Conservation (phyloP, 2,888 invertebrate species). For the Strigamia crassipes region DNA sequence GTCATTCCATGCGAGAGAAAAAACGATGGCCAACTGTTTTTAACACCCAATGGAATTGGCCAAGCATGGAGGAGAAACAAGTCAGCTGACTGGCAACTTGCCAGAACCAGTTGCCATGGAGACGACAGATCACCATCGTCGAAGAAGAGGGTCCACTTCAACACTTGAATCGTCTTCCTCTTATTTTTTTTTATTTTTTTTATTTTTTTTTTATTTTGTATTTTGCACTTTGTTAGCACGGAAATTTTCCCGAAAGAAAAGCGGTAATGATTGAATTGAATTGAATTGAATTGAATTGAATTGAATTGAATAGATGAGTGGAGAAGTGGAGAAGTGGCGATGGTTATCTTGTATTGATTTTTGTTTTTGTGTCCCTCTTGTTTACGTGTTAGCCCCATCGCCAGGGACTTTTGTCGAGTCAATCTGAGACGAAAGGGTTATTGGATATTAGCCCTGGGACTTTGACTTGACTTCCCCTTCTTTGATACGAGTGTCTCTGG, state of each 20-base stretch:
- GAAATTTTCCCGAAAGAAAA: neutral
- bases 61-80: slow-evolving; percentile 34
- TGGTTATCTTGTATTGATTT: neutral
- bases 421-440: slow-evolving; percentile 20
- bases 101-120: slow-evolving; percentile 16
- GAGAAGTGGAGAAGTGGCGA: too few relatives aligned
- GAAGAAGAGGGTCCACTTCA: neutral
- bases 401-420: neutral
- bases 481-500: neutral
- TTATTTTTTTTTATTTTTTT: neutral
- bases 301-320: neutral
- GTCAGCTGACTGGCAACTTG: slow-evolving; percentile 32
- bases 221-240: neutral
- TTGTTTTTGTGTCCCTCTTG: neutral
- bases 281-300: too few relatives aligned
- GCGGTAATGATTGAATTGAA: neutral
- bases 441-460: slow-evolving; percentile 34
- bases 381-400: neutral
- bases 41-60: slow-evolving; percentile 36
- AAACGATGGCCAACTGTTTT: slow-evolving; percentile 42
- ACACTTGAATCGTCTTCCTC: neutral
- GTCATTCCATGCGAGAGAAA: slow-evolving; percentile 20
- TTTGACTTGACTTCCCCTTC: neutral
- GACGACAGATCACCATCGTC: neutral
- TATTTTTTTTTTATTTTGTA: too few relatives aligned